Percentiles rank a stretch among this genome's conserved stretches.
Evolutionary conservation across 2,888 invertebrate species (phyloP).

Genomic region (Drosophila demipolita): DNA sequence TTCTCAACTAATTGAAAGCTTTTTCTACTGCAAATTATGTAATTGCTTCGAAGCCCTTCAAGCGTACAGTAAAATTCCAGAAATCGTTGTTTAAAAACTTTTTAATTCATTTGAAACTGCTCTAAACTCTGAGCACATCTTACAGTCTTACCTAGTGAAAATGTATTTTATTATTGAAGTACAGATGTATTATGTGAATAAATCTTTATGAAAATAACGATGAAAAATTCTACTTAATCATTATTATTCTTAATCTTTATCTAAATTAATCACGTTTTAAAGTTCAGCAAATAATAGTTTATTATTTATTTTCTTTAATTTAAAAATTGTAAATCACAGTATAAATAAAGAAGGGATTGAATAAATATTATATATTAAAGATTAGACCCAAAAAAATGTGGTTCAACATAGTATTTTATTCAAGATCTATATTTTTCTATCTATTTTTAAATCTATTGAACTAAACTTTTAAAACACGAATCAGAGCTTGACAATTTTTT

Average conservation of each 20-base stretch:
- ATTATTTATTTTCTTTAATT: too few relatives aligned
- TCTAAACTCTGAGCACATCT: neutral
- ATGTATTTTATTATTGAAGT: neutral
- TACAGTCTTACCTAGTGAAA: neutral
- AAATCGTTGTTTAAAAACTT: neutral
- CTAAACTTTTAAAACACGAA: neutral
- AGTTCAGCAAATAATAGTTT: too few relatives aligned
- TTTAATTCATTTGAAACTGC: neutral
- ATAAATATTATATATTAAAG: too few relatives aligned
- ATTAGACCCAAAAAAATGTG: neutral
- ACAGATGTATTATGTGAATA: too few relatives aligned
- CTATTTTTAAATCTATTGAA: neutral
- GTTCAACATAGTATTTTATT: neutral
- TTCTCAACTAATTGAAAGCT: neutral
- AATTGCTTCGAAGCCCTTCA: neutral
- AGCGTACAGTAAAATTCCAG: neutral
- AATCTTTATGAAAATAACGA: too few relatives aligned
- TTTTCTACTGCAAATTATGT: neutral
- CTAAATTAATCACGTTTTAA: too few relatives aligned
- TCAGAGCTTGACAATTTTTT: slow-evolving; percentile 23
- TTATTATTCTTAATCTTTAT: too few relatives aligned
- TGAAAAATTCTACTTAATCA: too few relatives aligned
- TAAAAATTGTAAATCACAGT: too few relatives aligned
- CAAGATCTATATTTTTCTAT: neutral
- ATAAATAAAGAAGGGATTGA: too few relatives aligned